These are phyloP conservation scores for Nannospalax galili DNA, from an alignment of 2,113 vertebrate species.

Conservation along the genomic window DNA sequence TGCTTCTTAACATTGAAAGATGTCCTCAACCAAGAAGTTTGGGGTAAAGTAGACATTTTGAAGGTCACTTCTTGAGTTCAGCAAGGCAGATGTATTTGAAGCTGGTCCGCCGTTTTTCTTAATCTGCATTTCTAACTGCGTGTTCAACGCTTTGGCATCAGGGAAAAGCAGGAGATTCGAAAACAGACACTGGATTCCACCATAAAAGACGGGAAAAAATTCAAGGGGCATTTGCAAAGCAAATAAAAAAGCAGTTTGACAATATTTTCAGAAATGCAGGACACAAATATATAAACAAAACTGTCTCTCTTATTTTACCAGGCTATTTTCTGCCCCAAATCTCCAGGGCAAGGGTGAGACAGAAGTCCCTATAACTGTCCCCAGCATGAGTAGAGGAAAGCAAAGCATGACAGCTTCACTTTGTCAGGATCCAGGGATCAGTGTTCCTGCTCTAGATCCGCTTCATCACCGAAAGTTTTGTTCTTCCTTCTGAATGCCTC, in stretches of 20 bases:
- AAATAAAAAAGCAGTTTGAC: not conserved
- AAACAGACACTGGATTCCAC: not conserved
- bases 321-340: not conserved
- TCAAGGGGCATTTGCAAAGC: not conserved
- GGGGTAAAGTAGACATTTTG: not conserved
- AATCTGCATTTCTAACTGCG: not conserved
- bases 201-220: not conserved
- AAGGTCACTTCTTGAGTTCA: not conserved
- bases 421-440: not conserved
- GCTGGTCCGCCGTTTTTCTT: not conserved
- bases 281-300: not conserved
- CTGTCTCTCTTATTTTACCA: not conserved
- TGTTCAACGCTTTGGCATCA: not conserved
- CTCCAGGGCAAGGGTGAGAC: not conserved
- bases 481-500: not conserved
- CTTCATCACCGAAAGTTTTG: not conserved
- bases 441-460: not conserved
- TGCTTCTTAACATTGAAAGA: not conserved
- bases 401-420: not conserved
- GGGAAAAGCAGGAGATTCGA: not conserved
- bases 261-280: not conserved
- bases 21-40: not conserved
- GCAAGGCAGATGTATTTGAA: not conserved
- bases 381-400: not conserved
- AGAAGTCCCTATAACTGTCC: not conserved